Base-by-base conservation (phyloP, 2,888 invertebrate genomes). In the Rutpela maculata region DNA sequence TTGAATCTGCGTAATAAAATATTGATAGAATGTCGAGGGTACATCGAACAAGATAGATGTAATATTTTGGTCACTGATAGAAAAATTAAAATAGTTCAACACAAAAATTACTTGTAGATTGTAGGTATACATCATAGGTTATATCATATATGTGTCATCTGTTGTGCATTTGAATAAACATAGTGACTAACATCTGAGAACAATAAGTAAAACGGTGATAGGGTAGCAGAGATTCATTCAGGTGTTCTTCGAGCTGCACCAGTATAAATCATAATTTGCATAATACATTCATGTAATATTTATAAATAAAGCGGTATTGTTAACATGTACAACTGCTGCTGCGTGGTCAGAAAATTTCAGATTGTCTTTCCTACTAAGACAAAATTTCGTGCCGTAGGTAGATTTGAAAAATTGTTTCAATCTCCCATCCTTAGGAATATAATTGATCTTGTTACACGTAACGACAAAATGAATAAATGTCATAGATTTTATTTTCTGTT, bases 181-280 rank as follows among this genome's bases (percentile, higher is more conserved):
- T 62, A 38, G 68, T 74, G 74, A 74, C 74, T 74, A 74, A 74
- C 50, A 74, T 31, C 63, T 22, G 62, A 68, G 68, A 62, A 68
- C 74, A 74, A 74, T 74, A 66, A 55, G 60, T 59, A 18, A 35
- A 59, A 56, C 59, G 26, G 38, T 67, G 74, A 74, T 66, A 68
- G 74, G 74, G 68, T n/a, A 74, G 74, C 67, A 62, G 62, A 74
- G 35, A 69, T 74, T 62, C 62, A 63, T 74, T 74, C 74, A 74
- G 74, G 74, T 74, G 74, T 74, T 74, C 68, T 74, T 35, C 68
- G 18, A 65, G 68, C 50, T 74, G 74, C 59, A 74, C 74, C 67
- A 67, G 67, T 62, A 74, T 74, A 74, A 68, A 68, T 74, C 68
- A 74, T 74, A 70, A 70, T 70, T 70, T 70, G 70, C 70, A 70